phyloP scores from a whole-genome alignment of 1,140 invertebrate genomes.

The Calliopsis andreniformis region DNA sequence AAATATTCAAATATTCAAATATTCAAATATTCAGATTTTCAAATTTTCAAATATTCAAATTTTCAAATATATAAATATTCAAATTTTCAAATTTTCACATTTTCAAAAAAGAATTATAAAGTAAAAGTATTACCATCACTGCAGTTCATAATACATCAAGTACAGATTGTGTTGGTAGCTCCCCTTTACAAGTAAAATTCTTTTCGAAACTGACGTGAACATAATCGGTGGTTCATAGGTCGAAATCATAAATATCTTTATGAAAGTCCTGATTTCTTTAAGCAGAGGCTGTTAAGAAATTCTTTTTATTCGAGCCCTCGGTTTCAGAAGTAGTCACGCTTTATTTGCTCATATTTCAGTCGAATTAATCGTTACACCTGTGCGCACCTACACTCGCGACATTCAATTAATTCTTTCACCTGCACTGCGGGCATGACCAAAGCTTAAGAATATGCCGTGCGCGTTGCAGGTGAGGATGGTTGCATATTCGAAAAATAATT shows the following conservation, averaged over 20 bases:
- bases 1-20: too few species aligned
- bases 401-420: slow-evolving; percentile 17
- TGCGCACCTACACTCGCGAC: slow-evolving; percentile 7
- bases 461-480: not conserved
- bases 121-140: not conserved
- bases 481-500: slow-evolving; percentile 34
- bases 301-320: not conserved
- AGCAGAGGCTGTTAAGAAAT: not conserved
- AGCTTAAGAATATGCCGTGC: slow-evolving; percentile 16
- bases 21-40: too few species aligned
- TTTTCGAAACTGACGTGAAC: not conserved
- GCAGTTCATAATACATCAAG: not conserved
- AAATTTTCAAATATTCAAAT: too few species aligned
- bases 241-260: not conserved
- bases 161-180: not conserved
- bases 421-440: slow-evolving; percentile 7
- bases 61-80: too few species aligned
- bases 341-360: not conserved
- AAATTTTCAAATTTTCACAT: too few species aligned
- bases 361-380: slow-evolving; percentile 27
- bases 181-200: not conserved
- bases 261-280: not conserved
- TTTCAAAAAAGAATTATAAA: not conserved
- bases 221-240: not conserved
- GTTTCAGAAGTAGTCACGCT: not conserved